A percentile compares a stretch with the other conserved stretches of the same genome.
Evolutionary conservation across 2,888 invertebrate species (phyloP).

Genomic region (Pantelozetes paolii): DNA sequence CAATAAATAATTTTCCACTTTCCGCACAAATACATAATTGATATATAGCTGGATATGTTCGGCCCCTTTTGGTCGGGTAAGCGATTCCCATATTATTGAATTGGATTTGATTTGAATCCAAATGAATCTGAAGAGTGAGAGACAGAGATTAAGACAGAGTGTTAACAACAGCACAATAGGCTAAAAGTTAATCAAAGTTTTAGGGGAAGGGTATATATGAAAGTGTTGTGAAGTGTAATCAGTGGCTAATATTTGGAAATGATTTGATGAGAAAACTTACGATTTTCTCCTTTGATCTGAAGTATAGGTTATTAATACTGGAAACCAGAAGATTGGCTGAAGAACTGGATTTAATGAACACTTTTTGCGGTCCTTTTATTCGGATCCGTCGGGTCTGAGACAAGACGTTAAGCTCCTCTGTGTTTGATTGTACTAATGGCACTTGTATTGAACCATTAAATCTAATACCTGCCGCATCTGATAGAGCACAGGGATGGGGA

Average conservation of each 20-base stretch:
- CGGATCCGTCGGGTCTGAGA: constrained; percentile 12
- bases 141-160: neutral
- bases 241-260: no score
- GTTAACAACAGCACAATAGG: neutral
- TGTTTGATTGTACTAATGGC: constrained; percentile 82
- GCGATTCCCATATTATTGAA: constrained; percentile 50
- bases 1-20: constrained; percentile 83
- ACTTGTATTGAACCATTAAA: constrained; percentile 56
- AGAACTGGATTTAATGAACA: neutral
- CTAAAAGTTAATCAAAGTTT: no score
- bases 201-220: no score
- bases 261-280: neutral
- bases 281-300: constrained; percentile 11
- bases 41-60: constrained; percentile 48
- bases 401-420: constrained; percentile 55
- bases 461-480: constrained; percentile 33
- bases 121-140: constrained; percentile 43
- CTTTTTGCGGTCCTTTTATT: constrained; percentile 29
- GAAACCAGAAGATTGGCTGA: neutral
- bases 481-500: neutral
- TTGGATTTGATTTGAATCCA: constrained; percentile 45
- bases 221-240: no score
- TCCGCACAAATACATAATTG: constrained; percentile 81
- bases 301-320: neutral
- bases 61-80: constrained; percentile 46